Base-by-base conservation (phyloP, 2,797 vertebrate genomes). In the Champsocephalus esox region DNA sequence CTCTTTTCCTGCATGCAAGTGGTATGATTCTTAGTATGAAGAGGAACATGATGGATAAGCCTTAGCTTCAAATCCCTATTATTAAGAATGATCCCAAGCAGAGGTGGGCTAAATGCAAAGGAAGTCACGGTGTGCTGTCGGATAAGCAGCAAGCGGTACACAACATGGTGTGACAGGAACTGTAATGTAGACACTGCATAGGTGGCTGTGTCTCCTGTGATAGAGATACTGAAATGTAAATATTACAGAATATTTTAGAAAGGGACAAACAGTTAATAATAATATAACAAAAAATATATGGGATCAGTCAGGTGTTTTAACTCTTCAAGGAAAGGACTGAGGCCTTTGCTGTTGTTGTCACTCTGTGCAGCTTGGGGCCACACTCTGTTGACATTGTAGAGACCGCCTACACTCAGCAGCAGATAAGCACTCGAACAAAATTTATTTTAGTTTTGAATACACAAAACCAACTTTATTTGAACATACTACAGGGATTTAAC, bases 171-270 rank as follows among this genome's bases (percentile, higher is more conserved):
- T 59, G 83, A 75, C 46, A 51, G 68, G 9, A 46, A 13, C 3
- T 41, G 67, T 55, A n/a, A 58, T 66, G 60, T 61, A 45, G 62
- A 61, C 54, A 70, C 69, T 79, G 60, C 61, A 76, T 32, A 54
- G 11, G 21, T 56, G 60, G 34, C 54, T 74, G 28, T 24, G 65
- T 71, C 12, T 69, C 51, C 16, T 68, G 12, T 70, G 11, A 45
- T 49, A 28, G 28, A 28, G n/a, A 60, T 19, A 21, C 34, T 65
- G 9, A 8, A 60, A 60, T 48, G 7, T 13, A 67, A 62, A 50
- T 24, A 24, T 38, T 21, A n/a, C 12, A 44, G 7, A 52, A n/a
- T 59, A 7, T 51, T 28, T 62, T 16, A 12, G 17, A 48, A 52
- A 56, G 14, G 16, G 19, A 65, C 11, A 10, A 44, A 6, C n/a